These are phyloP conservation scores for Falco biarmicus DNA, from an alignment of 2,797 vertebrate genomes.

Conservation along the genomic window DNA sequence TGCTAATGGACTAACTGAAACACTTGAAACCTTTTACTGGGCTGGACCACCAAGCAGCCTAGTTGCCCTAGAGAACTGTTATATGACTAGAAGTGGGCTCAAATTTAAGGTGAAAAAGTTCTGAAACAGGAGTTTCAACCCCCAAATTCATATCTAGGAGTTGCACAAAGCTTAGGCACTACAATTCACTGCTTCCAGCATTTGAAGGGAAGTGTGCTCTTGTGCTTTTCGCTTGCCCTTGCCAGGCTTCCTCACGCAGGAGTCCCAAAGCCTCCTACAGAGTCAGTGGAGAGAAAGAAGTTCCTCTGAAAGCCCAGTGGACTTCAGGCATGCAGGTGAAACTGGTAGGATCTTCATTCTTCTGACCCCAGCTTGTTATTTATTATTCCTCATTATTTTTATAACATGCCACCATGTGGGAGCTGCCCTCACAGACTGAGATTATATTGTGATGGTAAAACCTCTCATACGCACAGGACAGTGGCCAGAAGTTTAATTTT, in stretches of 20 bases:
- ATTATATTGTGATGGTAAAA: not conserved
- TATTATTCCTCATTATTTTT: not conserved
- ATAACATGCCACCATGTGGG: not conserved
- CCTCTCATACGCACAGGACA: not conserved
- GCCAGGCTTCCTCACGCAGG: rapidly evolving
- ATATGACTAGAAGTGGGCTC: not conserved
- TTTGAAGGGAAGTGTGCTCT: not conserved
- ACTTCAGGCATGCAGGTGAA: not conserved
- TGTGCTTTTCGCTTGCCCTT: not conserved
- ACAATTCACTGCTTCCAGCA: not conserved
- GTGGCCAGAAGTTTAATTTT: not conserved
- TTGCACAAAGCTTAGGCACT: not conserved
- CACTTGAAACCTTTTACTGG: not conserved
- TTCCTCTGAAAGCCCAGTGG: not conserved
- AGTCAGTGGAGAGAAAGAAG: not conserved
- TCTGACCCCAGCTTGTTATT: not conserved
- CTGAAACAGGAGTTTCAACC: not conserved
- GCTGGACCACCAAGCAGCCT: not conserved
- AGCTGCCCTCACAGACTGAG: not conserved
- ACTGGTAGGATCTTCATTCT: not conserved
- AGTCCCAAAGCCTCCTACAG: not conserved
- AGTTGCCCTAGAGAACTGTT: not conserved
- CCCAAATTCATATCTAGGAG: not conserved
- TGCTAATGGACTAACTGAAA: not conserved
- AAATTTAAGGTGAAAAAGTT: not conserved